These are phyloP conservation scores for Asbolus verrucosus DNA, from an alignment of 1,140 invertebrate genomes.

Conservation along the genomic window DNA sequence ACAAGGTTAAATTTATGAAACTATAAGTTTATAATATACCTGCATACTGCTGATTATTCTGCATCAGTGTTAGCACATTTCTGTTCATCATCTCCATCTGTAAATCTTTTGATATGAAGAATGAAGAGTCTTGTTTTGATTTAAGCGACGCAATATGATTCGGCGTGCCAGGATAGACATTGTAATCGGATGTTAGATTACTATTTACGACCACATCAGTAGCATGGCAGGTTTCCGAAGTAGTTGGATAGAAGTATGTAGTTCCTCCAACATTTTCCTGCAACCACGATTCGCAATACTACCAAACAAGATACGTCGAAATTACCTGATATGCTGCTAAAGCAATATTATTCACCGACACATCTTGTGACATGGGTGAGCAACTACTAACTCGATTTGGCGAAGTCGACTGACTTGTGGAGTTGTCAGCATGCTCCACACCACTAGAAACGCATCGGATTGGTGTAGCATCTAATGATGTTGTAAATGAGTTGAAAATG, in stretches of 20 bases:
- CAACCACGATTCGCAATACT: conserved; percentile 42
- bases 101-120: conserved; percentile 83
- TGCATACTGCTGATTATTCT: conserved; percentile 76
- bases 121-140: conserved; percentile 69
- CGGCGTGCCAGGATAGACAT: conserved; percentile 77
- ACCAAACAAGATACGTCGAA: not conserved
- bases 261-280: conserved; percentile 94
- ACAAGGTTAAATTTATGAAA: too few relatives aligned
- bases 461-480: conserved; percentile 46
- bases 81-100: conserved; percentile 81
- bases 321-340: conserved; percentile 70
- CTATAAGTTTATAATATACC: conserved; percentile 61
- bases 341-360: conserved; percentile 65
- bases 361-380: conserved; percentile 58
- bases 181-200: conserved; percentile 64
- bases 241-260: conserved; percentile 87
- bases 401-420: conserved; percentile 54
- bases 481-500: conserved; percentile 59
- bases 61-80: conserved; percentile 79
- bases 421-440: conserved; percentile 55
- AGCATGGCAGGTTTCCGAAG: conserved; percentile 58
- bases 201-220: conserved; percentile 45
- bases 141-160: conserved; percentile 70
- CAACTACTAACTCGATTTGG: conserved; percentile 52
- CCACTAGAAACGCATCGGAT: conserved; percentile 50